These are phyloP conservation scores for Margaritifera margaritifera DNA, from an alignment of 2,888 invertebrate genomes.

Conservation along the genomic window DNA sequence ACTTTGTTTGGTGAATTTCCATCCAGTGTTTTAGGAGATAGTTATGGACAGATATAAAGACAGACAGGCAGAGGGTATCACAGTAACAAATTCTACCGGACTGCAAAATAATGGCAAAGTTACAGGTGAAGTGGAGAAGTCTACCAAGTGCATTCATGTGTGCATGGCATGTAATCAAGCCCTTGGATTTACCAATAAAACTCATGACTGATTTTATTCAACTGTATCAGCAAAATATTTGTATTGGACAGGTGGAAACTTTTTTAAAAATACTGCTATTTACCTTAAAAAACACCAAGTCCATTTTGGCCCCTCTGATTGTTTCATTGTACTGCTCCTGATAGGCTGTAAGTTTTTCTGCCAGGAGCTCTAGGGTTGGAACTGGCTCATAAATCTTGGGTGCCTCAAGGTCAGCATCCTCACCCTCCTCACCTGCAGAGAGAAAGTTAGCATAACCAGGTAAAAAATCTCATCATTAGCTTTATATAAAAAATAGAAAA, in stretches of 20 bases:
- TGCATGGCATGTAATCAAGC: too few relatives aligned
- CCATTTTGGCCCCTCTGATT: constrained; percentile 72
- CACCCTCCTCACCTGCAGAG: constrained; percentile 89
- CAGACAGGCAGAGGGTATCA: too few relatives aligned
- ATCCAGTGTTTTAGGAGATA: too few relatives aligned
- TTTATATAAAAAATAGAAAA: neutral
- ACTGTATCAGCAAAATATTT: neutral
- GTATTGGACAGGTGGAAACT: neutral
- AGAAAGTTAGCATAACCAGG: neutral
- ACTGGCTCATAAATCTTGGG: constrained; percentile 95
- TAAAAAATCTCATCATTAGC: neutral
- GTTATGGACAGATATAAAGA: too few relatives aligned
- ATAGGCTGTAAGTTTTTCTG: constrained; percentile 71
- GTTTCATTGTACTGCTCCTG: constrained; percentile 72
- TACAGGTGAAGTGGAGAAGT: too few relatives aligned
- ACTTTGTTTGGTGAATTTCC: too few relatives aligned
- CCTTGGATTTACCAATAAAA: too few relatives aligned
- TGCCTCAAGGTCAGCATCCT: constrained; percentile 93
- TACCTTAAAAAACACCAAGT: constrained; percentile 74
- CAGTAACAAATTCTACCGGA: too few relatives aligned
- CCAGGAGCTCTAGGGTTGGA: constrained; percentile 82
- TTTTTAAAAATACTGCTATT: neutral
- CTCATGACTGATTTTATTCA: too few relatives aligned
- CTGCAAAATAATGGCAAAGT: too few relatives aligned
- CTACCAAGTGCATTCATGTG: too few relatives aligned